Conservation (phyloP, 2,797 vertebrate genomes). For the Brachyalestes nurse region DNA sequence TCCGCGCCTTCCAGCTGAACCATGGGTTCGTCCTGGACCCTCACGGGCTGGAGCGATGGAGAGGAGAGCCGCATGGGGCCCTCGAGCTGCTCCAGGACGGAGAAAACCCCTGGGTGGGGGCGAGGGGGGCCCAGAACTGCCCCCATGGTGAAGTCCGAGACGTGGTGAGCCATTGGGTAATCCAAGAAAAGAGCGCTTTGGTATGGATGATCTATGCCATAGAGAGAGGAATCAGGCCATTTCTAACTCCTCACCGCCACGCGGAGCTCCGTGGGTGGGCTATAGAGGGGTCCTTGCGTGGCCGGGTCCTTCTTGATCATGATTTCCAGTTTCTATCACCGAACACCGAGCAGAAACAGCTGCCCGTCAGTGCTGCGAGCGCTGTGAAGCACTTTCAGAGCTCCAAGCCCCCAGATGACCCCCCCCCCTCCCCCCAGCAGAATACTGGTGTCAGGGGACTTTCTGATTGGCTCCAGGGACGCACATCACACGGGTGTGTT, state of each 20-base stretch:
- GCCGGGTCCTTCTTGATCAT: neutral
- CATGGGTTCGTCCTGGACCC: conserved; percentile 96
- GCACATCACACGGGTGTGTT: conserved; percentile 50
- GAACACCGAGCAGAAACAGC: too few relatives aligned
- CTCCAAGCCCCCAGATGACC: conserved; percentile 2
- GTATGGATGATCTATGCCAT: neutral
- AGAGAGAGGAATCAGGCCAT: neutral
- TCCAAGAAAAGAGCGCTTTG: neutral
- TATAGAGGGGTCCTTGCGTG: neutral
- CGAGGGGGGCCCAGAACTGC: conserved; percentile 79
- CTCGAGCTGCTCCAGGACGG: conserved; percentile 80
- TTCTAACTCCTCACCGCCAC: neutral
- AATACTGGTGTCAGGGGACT: neutral
- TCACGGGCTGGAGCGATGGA: conserved; percentile 91
- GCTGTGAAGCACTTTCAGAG: neutral
- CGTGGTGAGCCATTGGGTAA: conserved; percentile 60
- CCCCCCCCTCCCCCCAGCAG: too few relatives aligned
- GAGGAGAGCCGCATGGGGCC: conserved; percentile 27
- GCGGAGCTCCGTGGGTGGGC: neutral
- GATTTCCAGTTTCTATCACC: neutral
- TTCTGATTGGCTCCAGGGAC: conserved; percentile 43
- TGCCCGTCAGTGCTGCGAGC: too few relatives aligned
- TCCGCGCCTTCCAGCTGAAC: conserved; percentile 98
- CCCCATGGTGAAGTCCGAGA: conserved; percentile 82
- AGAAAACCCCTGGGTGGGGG: conserved; percentile 79